Evolutionary conservation across 2,797 vertebrate genomes (phyloP).

Genomic region (Anguilla marmorata): DNA sequence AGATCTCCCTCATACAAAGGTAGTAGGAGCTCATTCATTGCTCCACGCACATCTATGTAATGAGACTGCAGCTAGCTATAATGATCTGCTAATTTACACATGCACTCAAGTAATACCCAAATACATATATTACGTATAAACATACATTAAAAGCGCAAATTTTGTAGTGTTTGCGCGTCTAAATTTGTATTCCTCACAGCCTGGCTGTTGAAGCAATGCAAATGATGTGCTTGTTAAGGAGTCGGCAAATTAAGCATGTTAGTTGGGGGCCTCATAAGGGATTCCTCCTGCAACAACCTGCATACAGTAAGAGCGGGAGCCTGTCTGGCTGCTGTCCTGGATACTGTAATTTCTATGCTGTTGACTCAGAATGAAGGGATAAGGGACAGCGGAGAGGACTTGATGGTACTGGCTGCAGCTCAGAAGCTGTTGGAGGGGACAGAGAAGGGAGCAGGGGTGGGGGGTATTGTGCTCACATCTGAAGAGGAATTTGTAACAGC

Average conservation of each 20-base stretch:
- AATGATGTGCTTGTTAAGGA: neutral
- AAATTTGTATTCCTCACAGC: neutral
- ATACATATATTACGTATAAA: neutral
- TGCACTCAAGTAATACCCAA: neutral
- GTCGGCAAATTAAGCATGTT: neutral
- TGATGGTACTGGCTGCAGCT: neutral
- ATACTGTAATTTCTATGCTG: neutral
- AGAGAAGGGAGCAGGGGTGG: neutral
- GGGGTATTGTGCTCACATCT: neutral
- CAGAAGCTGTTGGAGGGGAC: neutral
- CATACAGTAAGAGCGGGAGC: neutral
- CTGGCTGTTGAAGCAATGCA: neutral
- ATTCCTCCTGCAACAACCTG: neutral
- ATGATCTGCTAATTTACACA: neutral
- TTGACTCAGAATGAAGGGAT: neutral
- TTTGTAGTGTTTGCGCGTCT: neutral
- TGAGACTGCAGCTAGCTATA: neutral
- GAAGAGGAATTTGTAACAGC: neutral
- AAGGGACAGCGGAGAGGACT: neutral
- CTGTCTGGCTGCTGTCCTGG: neutral
- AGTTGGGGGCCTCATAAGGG: neutral
- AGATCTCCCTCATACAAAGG: neutral
- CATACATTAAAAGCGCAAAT: neutral
- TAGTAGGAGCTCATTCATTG: neutral
- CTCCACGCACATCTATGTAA: neutral